Evolutionary conservation across 2,888 invertebrate genomes (phyloP).

Genomic region (Cheilosia soror): DNA sequence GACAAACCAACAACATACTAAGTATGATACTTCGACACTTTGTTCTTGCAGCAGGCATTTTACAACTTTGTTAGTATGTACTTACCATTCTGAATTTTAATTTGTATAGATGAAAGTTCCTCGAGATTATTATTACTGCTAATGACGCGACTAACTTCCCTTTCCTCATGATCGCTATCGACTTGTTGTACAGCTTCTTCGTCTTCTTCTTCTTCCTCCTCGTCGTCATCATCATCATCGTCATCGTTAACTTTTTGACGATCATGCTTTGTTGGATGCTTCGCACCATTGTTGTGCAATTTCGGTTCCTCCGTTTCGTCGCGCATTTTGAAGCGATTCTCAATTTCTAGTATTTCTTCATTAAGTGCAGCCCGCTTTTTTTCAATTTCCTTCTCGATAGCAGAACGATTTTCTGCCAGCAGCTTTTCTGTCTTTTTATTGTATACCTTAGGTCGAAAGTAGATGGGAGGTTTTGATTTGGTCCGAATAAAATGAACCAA

Average conservation of each 20-base stretch:
- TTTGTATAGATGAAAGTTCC: constrained; percentile 65
- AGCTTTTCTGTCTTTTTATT: constrained; percentile 88
- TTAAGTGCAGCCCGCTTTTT: constrained; percentile 87
- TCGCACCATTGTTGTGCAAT: constrained; percentile 52
- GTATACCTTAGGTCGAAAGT: constrained; percentile 93
- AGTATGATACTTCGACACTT: no score
- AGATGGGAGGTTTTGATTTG: constrained; percentile 93
- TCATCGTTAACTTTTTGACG: constrained; percentile 54
- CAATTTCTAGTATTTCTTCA: constrained; percentile 87
- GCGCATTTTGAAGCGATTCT: constrained; percentile 81
- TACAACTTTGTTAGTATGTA: background rate
- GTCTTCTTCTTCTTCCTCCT: constrained; percentile 62
- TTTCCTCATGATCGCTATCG: constrained; percentile 64
- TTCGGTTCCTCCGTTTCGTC: constrained; percentile 69
- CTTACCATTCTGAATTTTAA: constrained; percentile 70
- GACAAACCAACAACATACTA: no score
- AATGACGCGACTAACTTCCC: constrained; percentile 64
- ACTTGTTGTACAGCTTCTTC: constrained; percentile 45
- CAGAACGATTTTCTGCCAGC: constrained; percentile 86
- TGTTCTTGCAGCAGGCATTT: background rate
- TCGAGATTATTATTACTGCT: constrained; percentile 66
- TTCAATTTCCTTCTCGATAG: constrained; percentile 87
- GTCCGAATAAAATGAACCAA: constrained; percentile 94
- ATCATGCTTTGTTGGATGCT: constrained; percentile 59
- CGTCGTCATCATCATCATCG: constrained; percentile 55